These are phyloP conservation scores for Anhinga anhinga DNA, from an alignment of 2,113 vertebrate genomes.

Conservation along the genomic window DNA sequence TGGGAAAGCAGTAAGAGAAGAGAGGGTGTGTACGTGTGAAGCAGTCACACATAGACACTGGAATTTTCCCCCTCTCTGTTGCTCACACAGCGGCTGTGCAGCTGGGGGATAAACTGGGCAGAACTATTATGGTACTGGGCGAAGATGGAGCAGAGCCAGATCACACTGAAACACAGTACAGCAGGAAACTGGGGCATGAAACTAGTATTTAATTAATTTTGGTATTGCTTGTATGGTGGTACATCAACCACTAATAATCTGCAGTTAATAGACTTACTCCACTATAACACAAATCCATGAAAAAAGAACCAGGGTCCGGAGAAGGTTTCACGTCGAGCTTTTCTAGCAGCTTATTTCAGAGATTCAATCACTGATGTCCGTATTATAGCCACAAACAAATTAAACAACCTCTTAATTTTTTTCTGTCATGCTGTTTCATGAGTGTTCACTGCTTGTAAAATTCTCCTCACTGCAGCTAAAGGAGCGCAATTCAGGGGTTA, in stretches of 20 bases:
- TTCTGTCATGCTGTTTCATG: not conserved
- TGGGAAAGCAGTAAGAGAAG: not conserved
- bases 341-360: not conserved
- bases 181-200: slow-evolving; percentile 25
- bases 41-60: not conserved
- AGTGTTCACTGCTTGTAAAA: not conserved
- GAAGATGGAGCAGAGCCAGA: not conserved
- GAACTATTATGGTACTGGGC: not conserved
- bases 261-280: not conserved
- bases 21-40: not conserved
- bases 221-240: not conserved
- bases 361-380: not conserved
- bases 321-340: not conserved
- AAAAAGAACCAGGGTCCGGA: not conserved
- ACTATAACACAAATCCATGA: not conserved
- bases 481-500: not conserved
- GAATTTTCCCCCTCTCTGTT: not conserved
- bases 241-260: not conserved
- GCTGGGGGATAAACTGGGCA: not conserved
- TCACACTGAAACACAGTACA: not conserved
- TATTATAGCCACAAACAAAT: not conserved
- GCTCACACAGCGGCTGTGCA: not conserved
- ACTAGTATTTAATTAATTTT: not conserved
- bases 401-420: not conserved
- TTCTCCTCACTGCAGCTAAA: not conserved